Evolutionary conservation across 2,113 vertebrate species (phyloP), one percentile per base, ranked within the genome.

Genomic region (Aldabrachelys gigantea): DNA sequence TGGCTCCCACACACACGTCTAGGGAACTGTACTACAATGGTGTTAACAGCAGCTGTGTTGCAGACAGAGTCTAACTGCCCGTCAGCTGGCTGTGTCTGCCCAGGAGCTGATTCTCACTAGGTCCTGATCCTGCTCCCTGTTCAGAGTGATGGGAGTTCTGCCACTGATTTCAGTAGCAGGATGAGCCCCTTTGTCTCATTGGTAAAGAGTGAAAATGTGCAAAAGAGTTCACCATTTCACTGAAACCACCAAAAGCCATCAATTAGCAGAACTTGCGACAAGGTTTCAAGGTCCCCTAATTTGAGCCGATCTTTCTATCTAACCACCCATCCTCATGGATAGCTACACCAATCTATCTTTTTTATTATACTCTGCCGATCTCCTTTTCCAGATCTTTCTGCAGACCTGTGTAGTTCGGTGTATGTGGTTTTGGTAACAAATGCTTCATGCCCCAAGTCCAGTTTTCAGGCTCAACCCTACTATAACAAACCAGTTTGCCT

Each of bases 401-500:
- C 24, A 47, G 6, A 78, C 41, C 12, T 47, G 12, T 13, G 41
- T 47, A 7, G 25, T 25, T 47, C 38, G 27, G 41, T 27, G 10
- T 76, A 24, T 44, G 22, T 14, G 12, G 41, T 76, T 47, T 44
- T 47, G 41, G 27, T 44, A 47, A 78, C 11, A 47, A 27, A 27
- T 27, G 41, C 12, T n/a, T 19, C 81, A 10, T 8, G 35, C 17
- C 38, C 57, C 0, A 11, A 10, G 41, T n/a, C 29, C 0, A 12
- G 27, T 21, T 29, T 1, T 56, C 85, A 22, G 4, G 1, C 0
- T 2, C 44, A 31, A 1, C 25, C 50, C 79, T 9, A 4, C 38
- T 2, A 50, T 1, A 5, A 54, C 3, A 1, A 72, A 25, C 21
- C 3, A 0, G 6, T 14, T 31, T 7, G 21, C 85, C 69, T 2